Evolutionary conservation across 1,140 invertebrate genomes (phyloP), one percentile per base, ranked within the genome.

Genomic region (Phthorimaea operculella): DNA sequence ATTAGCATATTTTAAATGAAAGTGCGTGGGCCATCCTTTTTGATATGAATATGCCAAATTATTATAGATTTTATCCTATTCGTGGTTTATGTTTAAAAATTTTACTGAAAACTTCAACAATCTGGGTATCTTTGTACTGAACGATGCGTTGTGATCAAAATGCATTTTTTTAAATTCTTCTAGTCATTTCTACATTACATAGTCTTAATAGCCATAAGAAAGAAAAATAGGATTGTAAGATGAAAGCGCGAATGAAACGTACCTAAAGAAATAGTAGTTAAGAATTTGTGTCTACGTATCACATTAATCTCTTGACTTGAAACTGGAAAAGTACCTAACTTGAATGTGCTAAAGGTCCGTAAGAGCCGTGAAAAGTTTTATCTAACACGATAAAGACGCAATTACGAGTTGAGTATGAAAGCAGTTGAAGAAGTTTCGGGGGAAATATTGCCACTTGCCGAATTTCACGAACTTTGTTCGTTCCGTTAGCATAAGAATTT

Each of bases 41-140:
- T 69, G 57, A 72, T 67, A 72, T 51, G 51, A 63, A 59, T 66
- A 64, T 72, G 69, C 69, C 69, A 72, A 72, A 72, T 65, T 66
- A 67, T 64, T 62, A 60, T 60, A 60, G 60, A 52, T 11, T 49
- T 14, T 50, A 50, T 39, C 36, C 36, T 39, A 39, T 39, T 39
- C 36, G 3, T 12, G 36, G 8, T 10, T 39, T 39, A 12, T 39
- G 36, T 39, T 39, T 39, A 3, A 10, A 39, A 28, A 39, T n/a
- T 10, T 12, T 28, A 28, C 36, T 12, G n/a, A n/a, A 39, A 2
- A 39, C 36, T n/a, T 39, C 36, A 12, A 39, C 33, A 53, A 53
- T 55, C 47, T 52, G 16, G 51, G 55, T 58, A 66, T 33, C 21
- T 36, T 11, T 18, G 34, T 55, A 51, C 53, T 52, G 52, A 53